A percentile compares a stretch with the other conserved stretches of the same genome.
These are phyloP conservation scores for Leptarthrus brevirostris DNA, from an alignment of 2,888 invertebrate genomes.

Conservation along the genomic window DNA sequence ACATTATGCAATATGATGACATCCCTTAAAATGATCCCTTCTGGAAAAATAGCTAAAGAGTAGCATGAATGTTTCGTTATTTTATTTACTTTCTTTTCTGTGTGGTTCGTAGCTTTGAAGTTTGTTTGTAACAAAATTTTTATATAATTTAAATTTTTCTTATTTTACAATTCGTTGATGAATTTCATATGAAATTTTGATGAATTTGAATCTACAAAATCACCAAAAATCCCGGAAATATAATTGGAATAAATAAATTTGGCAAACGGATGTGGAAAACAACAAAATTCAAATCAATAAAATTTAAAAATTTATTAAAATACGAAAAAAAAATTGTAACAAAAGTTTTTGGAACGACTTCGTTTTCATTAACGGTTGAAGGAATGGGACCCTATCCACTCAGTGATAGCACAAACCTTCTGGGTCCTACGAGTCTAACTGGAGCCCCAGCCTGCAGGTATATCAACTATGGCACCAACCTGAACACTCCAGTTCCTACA, in stretches of 20 bases:
- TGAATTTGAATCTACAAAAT: slow-evolving; percentile 52
- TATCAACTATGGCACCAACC: slow-evolving; percentile 67
- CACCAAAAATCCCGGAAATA: slow-evolving; percentile 33
- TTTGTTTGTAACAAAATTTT: slow-evolving; percentile 43
- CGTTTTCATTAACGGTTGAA: slow-evolving; percentile 68
- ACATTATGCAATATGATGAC: too few relatives aligned
- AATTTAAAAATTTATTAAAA: slow-evolving; percentile 56
- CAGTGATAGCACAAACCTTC: slow-evolving; percentile 65
- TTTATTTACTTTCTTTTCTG: slow-evolving; percentile 26
- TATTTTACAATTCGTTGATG: slow-evolving; percentile 34
- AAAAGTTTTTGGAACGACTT: slow-evolving; percentile 68
- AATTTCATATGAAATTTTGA: slow-evolving; percentile 33
- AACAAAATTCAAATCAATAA: slow-evolving; percentile 53
- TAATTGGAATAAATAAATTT: slow-evolving; percentile 23
- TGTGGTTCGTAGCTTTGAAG: slow-evolving; percentile 32
- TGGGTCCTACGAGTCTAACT: slow-evolving; percentile 65
- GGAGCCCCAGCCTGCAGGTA: slow-evolving; percentile 63
- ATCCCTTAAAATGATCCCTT: too few relatives aligned
- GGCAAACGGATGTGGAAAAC: slow-evolving; percentile 37
- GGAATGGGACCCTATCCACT: slow-evolving; percentile 68
- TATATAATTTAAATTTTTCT: slow-evolving; percentile 24
- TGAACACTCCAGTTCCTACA: slow-evolving; percentile 66
- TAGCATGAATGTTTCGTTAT: slow-evolving; percentile 28
- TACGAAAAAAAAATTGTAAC: slow-evolving; percentile 57
- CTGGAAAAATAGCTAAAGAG: slow-evolving; percentile 1